These are phyloP conservation scores for Zele albiditarsus DNA, from an alignment of 2,888 invertebrate species.

Conservation along the genomic window DNA sequence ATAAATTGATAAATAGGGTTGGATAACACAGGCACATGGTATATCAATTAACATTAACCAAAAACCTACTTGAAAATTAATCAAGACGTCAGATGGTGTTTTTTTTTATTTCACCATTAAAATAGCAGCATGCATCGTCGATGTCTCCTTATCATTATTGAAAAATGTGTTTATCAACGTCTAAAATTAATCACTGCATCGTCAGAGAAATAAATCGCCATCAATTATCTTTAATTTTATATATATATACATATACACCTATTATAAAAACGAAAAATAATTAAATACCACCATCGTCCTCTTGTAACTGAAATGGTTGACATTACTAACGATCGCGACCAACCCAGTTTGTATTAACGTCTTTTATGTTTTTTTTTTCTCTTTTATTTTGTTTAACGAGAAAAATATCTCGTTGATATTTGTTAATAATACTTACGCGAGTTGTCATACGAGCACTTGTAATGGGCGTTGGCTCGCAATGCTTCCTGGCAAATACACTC, in stretches of 20 bases:
- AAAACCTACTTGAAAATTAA: background rate
- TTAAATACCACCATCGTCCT: conserved; percentile 6
- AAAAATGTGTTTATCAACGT: background rate
- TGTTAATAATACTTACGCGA: conserved; percentile 35
- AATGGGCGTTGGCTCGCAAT: conserved; percentile 25
- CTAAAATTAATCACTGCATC: background rate
- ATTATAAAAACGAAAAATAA: background rate
- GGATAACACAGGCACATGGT: background rate
- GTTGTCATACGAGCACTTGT: conserved; percentile 35
- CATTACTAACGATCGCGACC: conserved; percentile 1
- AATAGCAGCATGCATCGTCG: conserved; percentile 24
- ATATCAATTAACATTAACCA: background rate
- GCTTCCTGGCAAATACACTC: conserved; percentile 40
- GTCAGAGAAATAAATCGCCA: background rate
- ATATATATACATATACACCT: background rate
- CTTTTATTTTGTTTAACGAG: background rate
- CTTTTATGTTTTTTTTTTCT: background rate
- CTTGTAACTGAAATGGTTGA: background rate
- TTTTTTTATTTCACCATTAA: background rate
- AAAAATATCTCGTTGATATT: conserved; percentile 27
- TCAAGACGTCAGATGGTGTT: background rate
- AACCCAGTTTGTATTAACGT: background rate
- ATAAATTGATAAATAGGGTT: background rate
- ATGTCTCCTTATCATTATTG: background rate
- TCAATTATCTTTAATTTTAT: background rate